These are phyloP conservation scores for Remorina albescens DNA, from an alignment of 2,797 vertebrate species.

Conservation along the genomic window DNA sequence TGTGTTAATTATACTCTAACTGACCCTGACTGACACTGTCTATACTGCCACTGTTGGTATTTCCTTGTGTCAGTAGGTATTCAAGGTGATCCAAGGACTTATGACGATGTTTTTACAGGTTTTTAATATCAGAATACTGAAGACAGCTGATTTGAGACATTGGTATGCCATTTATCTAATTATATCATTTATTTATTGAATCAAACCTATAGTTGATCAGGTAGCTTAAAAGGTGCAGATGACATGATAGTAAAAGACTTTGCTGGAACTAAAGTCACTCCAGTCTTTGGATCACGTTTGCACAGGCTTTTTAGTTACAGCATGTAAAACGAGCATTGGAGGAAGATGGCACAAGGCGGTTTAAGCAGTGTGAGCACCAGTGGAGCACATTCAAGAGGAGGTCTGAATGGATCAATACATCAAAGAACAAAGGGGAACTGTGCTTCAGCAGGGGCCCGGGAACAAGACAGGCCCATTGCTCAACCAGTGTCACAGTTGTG, in stretches of 20 bases:
- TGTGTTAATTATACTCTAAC: constrained; percentile 9
- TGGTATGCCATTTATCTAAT: too few relatives aligned
- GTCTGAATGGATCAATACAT: constrained; percentile 79
- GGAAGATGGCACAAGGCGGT: constrained; percentile 52
- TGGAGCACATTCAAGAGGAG: constrained; percentile 68
- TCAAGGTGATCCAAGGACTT: neutral
- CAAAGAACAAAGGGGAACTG: constrained; percentile 78
- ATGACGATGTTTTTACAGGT: neutral
- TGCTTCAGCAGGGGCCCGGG: constrained; percentile 72
- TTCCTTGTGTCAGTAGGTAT: constrained; percentile 4
- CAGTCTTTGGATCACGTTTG: neutral
- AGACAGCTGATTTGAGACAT: too few relatives aligned
- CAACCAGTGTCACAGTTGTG: constrained; percentile 74
- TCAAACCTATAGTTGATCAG: constrained; percentile 13
- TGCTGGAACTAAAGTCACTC: neutral
- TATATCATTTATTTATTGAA: constrained; percentile 38
- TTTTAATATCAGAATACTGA: neutral
- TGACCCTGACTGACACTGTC: constrained; percentile 4
- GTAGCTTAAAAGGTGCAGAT: constrained; percentile 16
- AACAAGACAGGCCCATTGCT: constrained; percentile 77
- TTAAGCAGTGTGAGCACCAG: constrained; percentile 57
- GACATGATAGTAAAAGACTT: neutral
- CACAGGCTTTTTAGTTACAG: constrained; percentile 11
- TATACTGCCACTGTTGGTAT: neutral
- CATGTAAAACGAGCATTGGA: constrained; percentile 37